Evolutionary conservation across 2,797 vertebrate genomes (phyloP).

Genomic region (Hirundo rustica): DNA sequence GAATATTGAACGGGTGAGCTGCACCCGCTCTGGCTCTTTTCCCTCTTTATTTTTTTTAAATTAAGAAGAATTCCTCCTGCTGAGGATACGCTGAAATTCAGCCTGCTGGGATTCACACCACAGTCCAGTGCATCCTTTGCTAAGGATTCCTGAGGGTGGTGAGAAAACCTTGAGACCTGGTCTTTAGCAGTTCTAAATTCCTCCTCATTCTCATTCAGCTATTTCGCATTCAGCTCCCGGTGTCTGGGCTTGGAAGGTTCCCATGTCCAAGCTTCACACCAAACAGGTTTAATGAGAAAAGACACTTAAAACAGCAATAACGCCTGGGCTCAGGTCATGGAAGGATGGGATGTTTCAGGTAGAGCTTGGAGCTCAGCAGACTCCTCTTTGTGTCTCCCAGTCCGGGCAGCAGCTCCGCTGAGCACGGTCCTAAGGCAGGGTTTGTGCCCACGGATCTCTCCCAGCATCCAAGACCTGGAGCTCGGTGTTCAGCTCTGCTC

Average conservation of each 20-base stretch:
- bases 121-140: neutral
- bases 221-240: neutral
- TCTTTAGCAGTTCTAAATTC: neutral
- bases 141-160: neutral
- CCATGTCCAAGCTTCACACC: neutral
- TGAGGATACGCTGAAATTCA: neutral
- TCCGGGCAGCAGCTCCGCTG: neutral
- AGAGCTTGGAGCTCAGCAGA: neutral
- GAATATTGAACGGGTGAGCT: neutral
- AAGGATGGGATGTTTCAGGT: neutral
- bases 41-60: neutral
- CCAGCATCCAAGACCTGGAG: neutral
- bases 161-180: neutral
- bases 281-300: neutral
- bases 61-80: neutral
- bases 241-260: neutral
- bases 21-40: neutral
- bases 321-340: accelerated
- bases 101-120: neutral
- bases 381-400: neutral
- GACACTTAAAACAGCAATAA: neutral
- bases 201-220: neutral
- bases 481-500: neutral
- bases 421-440: neutral
- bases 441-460: neutral